A percentile compares a stretch with the other conserved stretches of the same genome.
These are phyloP conservation scores for Hoplias malabaricus DNA, from an alignment of 2,113 vertebrate species.

Conservation along the genomic window DNA sequence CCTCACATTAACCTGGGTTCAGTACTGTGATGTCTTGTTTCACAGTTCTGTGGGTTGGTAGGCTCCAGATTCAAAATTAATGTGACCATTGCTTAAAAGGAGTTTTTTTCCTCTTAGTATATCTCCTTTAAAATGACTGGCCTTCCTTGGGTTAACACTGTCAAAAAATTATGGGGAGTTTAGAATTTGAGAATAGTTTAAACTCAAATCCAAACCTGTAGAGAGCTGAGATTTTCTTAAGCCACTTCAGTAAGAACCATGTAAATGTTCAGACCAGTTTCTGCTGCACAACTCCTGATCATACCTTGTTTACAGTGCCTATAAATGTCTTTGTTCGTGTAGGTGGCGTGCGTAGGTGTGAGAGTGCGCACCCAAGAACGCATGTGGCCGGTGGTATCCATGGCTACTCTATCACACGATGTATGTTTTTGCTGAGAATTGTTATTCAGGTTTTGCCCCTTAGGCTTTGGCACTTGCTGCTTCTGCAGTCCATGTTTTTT, in stretches of 20 bases:
- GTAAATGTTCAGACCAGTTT: conserved; percentile 25
- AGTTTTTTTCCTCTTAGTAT: no score
- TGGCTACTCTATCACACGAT: conserved; percentile 50
- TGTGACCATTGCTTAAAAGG: no score
- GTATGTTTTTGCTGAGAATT: conserved; percentile 41
- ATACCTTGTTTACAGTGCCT: conserved; percentile 39
- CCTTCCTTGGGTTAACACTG: no score
- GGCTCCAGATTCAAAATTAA: no score
- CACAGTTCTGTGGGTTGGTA: no score
- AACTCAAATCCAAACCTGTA: no score
- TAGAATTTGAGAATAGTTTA: no score
- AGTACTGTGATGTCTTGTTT: no score
- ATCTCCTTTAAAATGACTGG: no score
- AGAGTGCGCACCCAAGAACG: conserved; percentile 33
- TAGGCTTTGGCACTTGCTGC: conserved; percentile 19
- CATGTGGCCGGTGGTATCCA: conserved; percentile 47
- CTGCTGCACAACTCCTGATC: conserved; percentile 7
- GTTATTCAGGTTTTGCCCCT: conserved; percentile 33
- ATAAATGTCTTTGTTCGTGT: conserved; percentile 44
- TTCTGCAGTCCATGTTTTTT: conserved; percentile 16
- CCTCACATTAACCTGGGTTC: no score
- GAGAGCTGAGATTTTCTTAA: no score
- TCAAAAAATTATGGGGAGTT: no score
- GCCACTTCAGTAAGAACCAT: not conserved
- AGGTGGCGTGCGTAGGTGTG: conserved; percentile 39